Evolutionary conservation across 2,888 invertebrate species (phyloP).

Genomic region (Leuctra nigra): DNA sequence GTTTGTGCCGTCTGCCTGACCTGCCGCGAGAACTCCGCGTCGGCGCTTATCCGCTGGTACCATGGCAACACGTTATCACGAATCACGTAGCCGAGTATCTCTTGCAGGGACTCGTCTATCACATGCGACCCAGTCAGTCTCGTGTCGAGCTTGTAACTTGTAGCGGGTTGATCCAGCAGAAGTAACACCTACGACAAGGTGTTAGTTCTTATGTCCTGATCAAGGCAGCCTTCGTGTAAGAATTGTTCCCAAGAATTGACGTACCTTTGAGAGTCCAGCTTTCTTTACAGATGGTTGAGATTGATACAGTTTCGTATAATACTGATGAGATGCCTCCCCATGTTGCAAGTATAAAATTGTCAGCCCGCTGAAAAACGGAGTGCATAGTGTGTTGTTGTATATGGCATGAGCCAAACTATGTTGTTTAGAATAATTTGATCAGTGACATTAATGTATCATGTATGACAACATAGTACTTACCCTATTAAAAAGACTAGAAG

Average conservation of each 20-base stretch:
- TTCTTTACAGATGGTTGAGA: constrained; percentile 22
- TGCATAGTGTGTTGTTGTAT: no score
- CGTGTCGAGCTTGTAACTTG: constrained; percentile 37
- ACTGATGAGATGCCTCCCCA: constrained; percentile 34
- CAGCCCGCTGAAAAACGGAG: constrained; percentile 30
- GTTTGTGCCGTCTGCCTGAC: constrained; percentile 64
- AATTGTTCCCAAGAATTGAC: neutral
- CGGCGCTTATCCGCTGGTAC: constrained; percentile 47
- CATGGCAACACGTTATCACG: constrained; percentile 73
- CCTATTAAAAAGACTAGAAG: constrained; percentile 38
- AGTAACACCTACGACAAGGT: constrained; percentile 18
- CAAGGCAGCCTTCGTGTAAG: neutral
- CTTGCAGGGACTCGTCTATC: constrained; percentile 78
- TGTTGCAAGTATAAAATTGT: constrained; percentile 41
- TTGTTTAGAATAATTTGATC: no score
- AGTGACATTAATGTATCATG: no score
- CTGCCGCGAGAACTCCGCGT: constrained; percentile 66
- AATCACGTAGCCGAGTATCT: constrained; percentile 72
- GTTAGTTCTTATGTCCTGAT: neutral
- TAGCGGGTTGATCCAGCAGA: constrained; percentile 11
- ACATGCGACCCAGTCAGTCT: constrained; percentile 78
- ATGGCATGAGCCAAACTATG: no score
- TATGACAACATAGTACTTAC: constrained; percentile 33
- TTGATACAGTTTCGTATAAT: constrained; percentile 26
- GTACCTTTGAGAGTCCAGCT: constrained; percentile 27